Base-by-base conservation (phyloP, 2,888 invertebrate genomes). In the Mystacides longicornis region DNA sequence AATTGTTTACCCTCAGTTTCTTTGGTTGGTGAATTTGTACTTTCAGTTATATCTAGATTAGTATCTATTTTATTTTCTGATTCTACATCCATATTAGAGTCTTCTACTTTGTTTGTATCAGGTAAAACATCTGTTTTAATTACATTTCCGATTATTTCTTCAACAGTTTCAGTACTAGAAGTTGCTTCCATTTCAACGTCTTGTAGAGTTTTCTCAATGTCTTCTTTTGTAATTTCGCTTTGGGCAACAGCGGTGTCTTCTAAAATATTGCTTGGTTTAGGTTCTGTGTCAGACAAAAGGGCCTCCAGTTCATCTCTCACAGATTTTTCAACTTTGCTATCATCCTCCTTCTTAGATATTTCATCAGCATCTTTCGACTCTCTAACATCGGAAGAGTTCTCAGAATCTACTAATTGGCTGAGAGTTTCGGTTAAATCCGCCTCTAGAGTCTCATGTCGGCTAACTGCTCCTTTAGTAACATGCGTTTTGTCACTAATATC, bases 131-230 rank as follows among this genome's bases (percentile, higher is more conserved):
- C n/a, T n/a, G 7, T 3, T 14, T 37, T 37, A 3, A 7, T 3
- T 4, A 7, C 4, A 14, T 37, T 16, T 22, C 23, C 49, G 23
- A 23, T 18, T n/a, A 18, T 16, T 18, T 19, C 14, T 5, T 27
- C 19, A 11, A 47, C 23, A 18, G 46, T 3, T 3, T 20, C 49
- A 16, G 19, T 7, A 18, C 49, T n/a, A 23, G 18, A 20, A 16
- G 23, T 23, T n/a, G 46, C 46, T 7, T 23, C 16, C 23, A 23
- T 47, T 27, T 19, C 45, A 16, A 27, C 37, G 1, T 48, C 48
- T 46, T 48, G 11, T 20, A 52, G 23, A n/a, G 16, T 21, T 20
- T 27, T 31, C 31, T 52, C 47, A 19, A 45, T 21, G 20, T 45
- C 45, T 19, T 20, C 45, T 20, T 19, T 45, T 19, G 21, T 21